Conservation (phyloP, 2,113 vertebrate species). For the Laticauda laticaudata region DNA sequence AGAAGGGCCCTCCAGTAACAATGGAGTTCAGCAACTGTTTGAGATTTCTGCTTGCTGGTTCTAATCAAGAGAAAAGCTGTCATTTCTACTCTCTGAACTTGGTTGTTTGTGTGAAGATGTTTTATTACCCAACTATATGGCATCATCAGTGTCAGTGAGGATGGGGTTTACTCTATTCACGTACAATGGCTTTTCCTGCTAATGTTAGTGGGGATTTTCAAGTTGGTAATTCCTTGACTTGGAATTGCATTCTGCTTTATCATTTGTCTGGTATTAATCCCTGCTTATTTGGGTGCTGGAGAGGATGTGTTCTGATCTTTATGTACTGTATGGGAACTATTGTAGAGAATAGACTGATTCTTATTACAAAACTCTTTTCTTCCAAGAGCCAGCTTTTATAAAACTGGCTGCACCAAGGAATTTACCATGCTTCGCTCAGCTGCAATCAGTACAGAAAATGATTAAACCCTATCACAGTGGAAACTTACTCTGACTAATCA, state of each 20-base stretch:
- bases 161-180: background rate
- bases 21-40: background rate
- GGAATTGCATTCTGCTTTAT: background rate
- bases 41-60: background rate
- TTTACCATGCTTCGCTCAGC: background rate
- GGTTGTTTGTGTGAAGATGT: background rate
- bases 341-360: background rate
- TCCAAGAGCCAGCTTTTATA: background rate
- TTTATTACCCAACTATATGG: background rate
- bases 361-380: background rate
- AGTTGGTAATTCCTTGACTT: background rate
- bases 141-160: background rate
- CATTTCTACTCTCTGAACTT: background rate
- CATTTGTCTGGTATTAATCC: background rate
- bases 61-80: background rate
- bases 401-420: background rate
- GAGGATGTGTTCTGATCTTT: background rate
- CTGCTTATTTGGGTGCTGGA: background rate
- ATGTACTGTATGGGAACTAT: background rate
- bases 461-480: background rate
- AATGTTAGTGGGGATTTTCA: background rate
- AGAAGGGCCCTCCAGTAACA: background rate
- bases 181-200: background rate
- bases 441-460: background rate
- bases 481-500: background rate